Base-by-base conservation (phyloP, 2,797 vertebrate species). In the Sebastes trivittatus region DNA sequence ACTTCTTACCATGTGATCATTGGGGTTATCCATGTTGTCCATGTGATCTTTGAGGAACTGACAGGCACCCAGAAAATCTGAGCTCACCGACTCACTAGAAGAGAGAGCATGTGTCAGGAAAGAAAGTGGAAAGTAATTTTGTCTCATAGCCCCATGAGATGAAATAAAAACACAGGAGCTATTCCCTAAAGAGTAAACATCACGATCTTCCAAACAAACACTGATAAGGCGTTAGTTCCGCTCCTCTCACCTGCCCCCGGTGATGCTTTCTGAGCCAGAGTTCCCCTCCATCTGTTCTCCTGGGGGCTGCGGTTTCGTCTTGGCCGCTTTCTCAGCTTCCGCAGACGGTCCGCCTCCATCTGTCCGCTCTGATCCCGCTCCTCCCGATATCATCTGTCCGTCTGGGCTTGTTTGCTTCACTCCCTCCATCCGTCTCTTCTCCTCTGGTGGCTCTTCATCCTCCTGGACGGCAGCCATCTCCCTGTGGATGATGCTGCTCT, bases 21-120 rank as follows among this genome's bases (percentile, higher is more conserved):
- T 93, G 46, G 96, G 95, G 84, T 96, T 95, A 23, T 95, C 93
- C 82, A 96, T 93, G 90, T 97, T 97, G 49, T 96, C 94, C 93
- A 98, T 96, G 90, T 96, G 96, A 78, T 96, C 93, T 77, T 94
- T 96, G 84, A 99, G 89, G 61, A 96, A 95, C 87, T 87, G 95
- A 92, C 98, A 99, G 27, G 94, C 95, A 0, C 88, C 86, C 77
- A 97, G 95, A 90, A 99, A 99, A 69, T 96, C 96, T 85, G 95
- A 94, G 0, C 95, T 97, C 34, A 96, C 94, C 23, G 85, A 88
- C 76, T 90, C 95, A 84, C 97, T 98, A 78, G 8, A 78, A 56
- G 25, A 62, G 64, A 42, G 5, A 77, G 7, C 25, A 69, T 32
- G 27, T 27, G 52, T 1, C 16, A 29, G 22, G 22, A 29, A 52